phyloP scores from a whole-genome alignment of 2,797 vertebrate species.

The Arvicola amphibius region DNA sequence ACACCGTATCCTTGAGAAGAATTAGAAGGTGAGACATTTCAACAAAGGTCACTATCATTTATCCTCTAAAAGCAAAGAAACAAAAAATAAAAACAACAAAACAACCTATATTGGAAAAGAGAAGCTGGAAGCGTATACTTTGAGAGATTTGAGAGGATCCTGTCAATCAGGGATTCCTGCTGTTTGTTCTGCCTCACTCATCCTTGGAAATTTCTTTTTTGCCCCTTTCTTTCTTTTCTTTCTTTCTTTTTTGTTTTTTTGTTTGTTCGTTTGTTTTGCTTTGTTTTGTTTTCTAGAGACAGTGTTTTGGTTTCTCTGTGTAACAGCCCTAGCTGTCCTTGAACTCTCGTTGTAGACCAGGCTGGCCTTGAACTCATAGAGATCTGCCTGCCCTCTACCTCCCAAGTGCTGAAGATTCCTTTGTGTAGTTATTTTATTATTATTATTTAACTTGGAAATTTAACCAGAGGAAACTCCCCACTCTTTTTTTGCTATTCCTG shows the following conservation, averaged over 20 bases:
- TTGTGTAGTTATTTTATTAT: neutral
- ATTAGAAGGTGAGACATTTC: neutral
- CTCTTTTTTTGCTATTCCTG: neutral
- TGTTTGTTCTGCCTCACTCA: neutral
- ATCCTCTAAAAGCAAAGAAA: neutral
- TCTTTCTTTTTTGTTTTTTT: no score
- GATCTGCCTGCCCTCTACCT: no score
- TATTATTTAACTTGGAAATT: neutral
- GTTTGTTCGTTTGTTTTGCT: no score
- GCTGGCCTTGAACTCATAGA: no score
- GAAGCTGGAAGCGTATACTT: neutral
- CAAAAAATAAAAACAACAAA: neutral
- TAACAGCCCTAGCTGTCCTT: no score
- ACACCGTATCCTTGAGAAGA: neutral
- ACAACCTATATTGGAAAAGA: neutral
- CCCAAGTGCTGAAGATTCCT: no score
- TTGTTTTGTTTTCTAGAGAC: no score
- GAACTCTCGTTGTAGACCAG: no score
- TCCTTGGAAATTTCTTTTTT: no score
- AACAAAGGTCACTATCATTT: neutral
- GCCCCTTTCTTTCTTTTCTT: no score
- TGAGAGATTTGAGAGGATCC: neutral
- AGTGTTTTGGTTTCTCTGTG: no score
- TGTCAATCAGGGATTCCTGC: neutral
- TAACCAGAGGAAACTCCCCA: neutral